phyloP scores from a whole-genome alignment of 2,888 invertebrate species.

The Crepidodera aurea region DNA sequence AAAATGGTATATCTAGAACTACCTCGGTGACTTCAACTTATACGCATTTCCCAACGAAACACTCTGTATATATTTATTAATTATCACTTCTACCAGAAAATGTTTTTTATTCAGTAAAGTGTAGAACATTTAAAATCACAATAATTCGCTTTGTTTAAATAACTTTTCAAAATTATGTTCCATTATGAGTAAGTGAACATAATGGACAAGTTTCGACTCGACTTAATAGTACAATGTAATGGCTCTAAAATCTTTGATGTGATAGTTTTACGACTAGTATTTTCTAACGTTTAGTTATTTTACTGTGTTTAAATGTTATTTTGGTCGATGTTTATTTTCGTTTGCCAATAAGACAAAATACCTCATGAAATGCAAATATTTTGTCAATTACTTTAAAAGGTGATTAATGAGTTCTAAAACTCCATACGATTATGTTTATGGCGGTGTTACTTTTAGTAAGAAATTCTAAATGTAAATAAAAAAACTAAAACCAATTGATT shows the following conservation, averaged over 20 bases:
- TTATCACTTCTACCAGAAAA: no score
- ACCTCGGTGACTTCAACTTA: no score
- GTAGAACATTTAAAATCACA: no score
- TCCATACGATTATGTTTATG: no score
- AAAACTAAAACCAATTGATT: no score
- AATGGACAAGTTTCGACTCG: neutral
- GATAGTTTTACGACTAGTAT: neutral
- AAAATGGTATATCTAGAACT: no score
- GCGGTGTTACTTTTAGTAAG: no score
- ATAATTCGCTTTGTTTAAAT: neutral
- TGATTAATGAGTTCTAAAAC: neutral
- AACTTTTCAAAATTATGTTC: neutral
- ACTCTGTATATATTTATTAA: no score
- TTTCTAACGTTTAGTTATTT: neutral
- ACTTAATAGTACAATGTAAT: constrained; percentile 1
- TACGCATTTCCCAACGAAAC: no score
- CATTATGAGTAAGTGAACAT: neutral
- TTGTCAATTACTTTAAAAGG: neutral
- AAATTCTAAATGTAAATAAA: no score
- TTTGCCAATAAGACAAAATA: neutral
- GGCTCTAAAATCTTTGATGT: constrained; percentile 2
- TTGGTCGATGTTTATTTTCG: neutral
- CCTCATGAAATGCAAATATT: neutral
- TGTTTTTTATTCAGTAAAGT: neutral
- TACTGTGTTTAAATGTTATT: neutral